Evolutionary conservation across 2,888 invertebrate species (phyloP), one percentile per base, ranked within the genome.

Genomic region (Lepidochitona cinerea): DNA sequence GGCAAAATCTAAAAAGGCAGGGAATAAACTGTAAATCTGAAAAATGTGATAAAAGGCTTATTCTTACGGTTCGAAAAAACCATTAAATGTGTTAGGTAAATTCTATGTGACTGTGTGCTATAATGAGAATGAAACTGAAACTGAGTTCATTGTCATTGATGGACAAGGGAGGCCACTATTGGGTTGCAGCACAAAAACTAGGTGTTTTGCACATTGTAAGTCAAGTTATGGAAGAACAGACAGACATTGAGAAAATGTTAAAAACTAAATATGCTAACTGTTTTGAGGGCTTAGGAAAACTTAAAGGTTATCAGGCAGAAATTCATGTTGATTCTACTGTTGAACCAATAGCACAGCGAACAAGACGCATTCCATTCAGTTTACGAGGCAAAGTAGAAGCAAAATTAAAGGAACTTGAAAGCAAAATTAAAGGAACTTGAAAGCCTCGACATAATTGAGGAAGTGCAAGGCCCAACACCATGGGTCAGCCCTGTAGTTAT

Each of bases 231-330:
- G n/a, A n/a, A n/a, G n/a, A n/a, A n/a, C n/a, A n/a, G n/a, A n/a
- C n/a, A n/a, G n/a, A n/a, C n/a, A n/a, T n/a, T n/a, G n/a, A n/a
- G n/a, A n/a, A n/a, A n/a, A n/a, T n/a, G n/a, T n/a, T n/a, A n/a
- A n/a, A n/a, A n/a, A 2, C 23, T 29, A 70, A 72, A 14, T 74
- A 72, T 59, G 32, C 59, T 12, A 59, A 72, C 29, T 65, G 70
- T 29, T 78, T 75, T 41, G 26, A 70, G 5, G 77, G 80, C 7
- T 26, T 79, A 23, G 76, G 77, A 14, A 75, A 72, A 49, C 66
- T 75, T n/a, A 79, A 77, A 35, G 67, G 70, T 32, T 71, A 65
- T 37, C 36, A 74, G 32, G n/a, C 76, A 12, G 49, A 65, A 35
- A 12, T 76, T n/a, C 59, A 59, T 14, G 66, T 76, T 23, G 54